Base-by-base conservation (phyloP, 2,888 invertebrate genomes). In the Agrochola lychnidis region DNA sequence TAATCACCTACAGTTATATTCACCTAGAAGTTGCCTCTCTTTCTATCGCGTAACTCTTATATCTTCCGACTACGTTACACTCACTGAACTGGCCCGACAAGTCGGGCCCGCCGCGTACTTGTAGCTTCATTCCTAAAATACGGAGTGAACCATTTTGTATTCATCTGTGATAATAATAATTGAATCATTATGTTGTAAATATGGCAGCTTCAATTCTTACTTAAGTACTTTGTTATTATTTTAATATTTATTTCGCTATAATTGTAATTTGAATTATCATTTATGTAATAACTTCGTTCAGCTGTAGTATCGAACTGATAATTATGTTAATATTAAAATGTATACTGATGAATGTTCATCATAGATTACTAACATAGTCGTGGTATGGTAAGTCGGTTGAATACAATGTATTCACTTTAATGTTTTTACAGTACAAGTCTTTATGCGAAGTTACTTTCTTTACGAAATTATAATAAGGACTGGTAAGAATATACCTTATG, bases 141-240 rank as follows among this genome's bases (percentile, higher is more conserved):
- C 45, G 14, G 12, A 45, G 14, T 14, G 14, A 45, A 45, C 12
- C 12, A 45, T 14, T 36, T 12, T 45, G 45, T 45, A 4, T 45
- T 45, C 45, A 4, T 45, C 14, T 45, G 45, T 45, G 45, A 67
- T 82, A 79, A 30, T 1, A 30, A 76, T 80, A 89, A 90, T 76
- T 69, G 70, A 77, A 73, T 87, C 69, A 82, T 81, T 88, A 87
- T 89, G 93, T 92, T 94, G 93, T 94, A 93, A 91, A 93, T 94
- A 94, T 86, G 94, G 94, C 94, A 94, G 93, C 94, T 94, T 81
- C 69, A 75, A 53, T 64, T 78, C 83, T 85, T 82, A 76, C 78
- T 81, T 79, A 82, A 70, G 89, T 83, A 82, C 73, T 82, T 87
- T 85, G 90, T 89, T 90, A 77, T 89, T 88, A 90, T 90, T 89